Conservation (phyloP, 2,888 invertebrate species). For the Philaethria dido region DNA sequence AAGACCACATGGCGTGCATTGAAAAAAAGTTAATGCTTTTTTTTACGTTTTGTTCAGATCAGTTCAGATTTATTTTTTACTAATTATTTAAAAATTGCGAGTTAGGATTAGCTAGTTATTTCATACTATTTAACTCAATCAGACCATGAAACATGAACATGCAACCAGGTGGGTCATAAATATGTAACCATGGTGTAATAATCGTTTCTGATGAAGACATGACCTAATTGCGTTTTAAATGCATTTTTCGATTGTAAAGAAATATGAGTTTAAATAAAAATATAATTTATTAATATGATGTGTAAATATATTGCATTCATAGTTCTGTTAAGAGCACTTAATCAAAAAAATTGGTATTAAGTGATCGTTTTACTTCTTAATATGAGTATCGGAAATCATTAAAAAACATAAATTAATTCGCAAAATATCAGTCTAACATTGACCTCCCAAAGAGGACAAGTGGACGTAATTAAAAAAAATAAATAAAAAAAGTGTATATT, state of each 20-base stretch:
- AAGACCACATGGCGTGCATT: too few relatives aligned
- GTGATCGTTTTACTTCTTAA: slow-evolving; percentile 7
- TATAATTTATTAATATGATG: neutral
- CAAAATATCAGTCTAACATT: slow-evolving; percentile 31
- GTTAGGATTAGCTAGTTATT: too few relatives aligned
- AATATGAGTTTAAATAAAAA: neutral
- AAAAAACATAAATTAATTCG: slow-evolving; percentile 30
- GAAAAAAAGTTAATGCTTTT: too few relatives aligned
- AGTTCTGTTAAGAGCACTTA: neutral
- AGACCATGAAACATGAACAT: neutral
- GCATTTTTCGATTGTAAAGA: neutral
- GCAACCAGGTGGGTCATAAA: neutral
- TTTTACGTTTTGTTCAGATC: too few relatives aligned
- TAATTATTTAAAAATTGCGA: too few relatives aligned
- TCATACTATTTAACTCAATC: neutral
- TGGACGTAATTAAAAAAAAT: slow-evolving; percentile 1
- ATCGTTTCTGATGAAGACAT: neutral
- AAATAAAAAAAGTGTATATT: neutral
- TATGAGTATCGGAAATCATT: slow-evolving; percentile 39
- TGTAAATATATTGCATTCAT: neutral
- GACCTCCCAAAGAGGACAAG: slow-evolving; percentile 17
- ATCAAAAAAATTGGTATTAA: slow-evolving; percentile 6
- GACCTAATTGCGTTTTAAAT: neutral
- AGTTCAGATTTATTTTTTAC: too few relatives aligned
- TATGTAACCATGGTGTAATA: neutral